phyloP scores from a whole-genome alignment of 2,797 vertebrate species.

The Clarias laeviceps region DNA sequence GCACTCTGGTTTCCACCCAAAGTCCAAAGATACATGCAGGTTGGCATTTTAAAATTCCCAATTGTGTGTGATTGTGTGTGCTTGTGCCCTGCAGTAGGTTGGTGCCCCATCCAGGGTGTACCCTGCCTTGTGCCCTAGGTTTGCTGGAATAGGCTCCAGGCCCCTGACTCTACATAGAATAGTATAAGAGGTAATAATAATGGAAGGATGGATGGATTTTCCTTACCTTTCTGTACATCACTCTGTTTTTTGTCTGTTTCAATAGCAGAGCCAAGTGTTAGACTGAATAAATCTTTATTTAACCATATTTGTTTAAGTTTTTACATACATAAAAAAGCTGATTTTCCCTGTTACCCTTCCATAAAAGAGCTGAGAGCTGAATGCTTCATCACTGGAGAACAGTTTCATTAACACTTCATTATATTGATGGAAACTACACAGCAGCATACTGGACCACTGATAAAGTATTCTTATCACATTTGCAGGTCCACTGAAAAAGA shows the following conservation, averaged over 20 bases:
- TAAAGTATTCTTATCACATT: constrained; percentile 31
- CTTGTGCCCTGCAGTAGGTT: too few relatives aligned
- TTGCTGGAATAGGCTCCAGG: neutral
- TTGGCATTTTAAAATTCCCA: too few relatives aligned
- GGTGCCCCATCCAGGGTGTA: too few relatives aligned
- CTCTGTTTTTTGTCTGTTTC: neutral
- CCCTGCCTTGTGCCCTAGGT: too few relatives aligned
- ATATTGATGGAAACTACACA: constrained; percentile 24
- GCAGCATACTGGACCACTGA: constrained; percentile 11
- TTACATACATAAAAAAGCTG: neutral
- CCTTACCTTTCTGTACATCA: neutral
- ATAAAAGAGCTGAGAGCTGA: neutral
- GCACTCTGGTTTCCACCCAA: too few relatives aligned
- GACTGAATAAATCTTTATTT: neutral
- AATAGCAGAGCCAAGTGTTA: neutral
- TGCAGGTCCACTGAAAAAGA: constrained; percentile 38
- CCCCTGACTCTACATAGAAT: neutral
- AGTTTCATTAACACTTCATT: constrained; percentile 27
- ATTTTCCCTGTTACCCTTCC: neutral
- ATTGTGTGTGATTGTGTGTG: too few relatives aligned
- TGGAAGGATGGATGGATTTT: neutral
- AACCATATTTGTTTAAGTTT: neutral
- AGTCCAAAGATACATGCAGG: too few relatives aligned
- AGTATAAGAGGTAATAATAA: neutral
- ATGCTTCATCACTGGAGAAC: constrained; percentile 14